phyloP scores from a whole-genome alignment of 2,888 invertebrate species.

The Apodemia mormo region DNA sequence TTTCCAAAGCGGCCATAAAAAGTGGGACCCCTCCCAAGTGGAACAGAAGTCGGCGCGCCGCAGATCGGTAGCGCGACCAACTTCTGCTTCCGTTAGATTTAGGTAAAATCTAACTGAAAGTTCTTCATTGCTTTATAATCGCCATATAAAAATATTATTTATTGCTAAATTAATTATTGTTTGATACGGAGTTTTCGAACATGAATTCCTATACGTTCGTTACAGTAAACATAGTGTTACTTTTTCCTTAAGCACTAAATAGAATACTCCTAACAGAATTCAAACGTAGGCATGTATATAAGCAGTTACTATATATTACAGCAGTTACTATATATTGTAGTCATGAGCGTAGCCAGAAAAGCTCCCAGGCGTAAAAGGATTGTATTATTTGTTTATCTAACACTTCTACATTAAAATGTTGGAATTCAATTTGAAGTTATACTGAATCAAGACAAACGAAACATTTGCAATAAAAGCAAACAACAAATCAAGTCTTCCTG shows the following conservation, averaged over 20 bases:
- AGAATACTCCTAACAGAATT: not conserved
- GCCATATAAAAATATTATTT: slow-evolving; percentile 4
- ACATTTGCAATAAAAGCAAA: no score
- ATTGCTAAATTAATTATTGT: slow-evolving; percentile 7
- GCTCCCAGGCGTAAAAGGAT: not conserved
- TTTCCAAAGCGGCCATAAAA: slow-evolving; percentile 24
- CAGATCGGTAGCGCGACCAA: slow-evolving; percentile 7
- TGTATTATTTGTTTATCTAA: not conserved
- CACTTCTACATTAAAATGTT: no score
- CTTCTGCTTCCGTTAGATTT: slow-evolving; percentile 18
- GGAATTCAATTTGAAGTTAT: no score
- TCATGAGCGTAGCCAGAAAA: slow-evolving; percentile 15
- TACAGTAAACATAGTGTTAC: not conserved
- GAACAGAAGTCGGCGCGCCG: slow-evolving; percentile 23
- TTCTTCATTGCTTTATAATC: slow-evolving; percentile 21
- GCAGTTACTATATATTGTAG: not conserved
- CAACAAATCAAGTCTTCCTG: not conserved
- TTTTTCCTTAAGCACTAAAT: not conserved
- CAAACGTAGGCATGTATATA: not conserved
- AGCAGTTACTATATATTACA: not conserved
- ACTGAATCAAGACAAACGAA: no score
- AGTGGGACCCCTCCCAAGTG: slow-evolving; percentile 19
- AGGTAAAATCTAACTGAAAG: slow-evolving; percentile 21
- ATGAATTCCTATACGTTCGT: no score
- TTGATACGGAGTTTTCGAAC: not conserved